These are phyloP conservation scores for Zaprionus obscuricornis DNA, from an alignment of 2,888 invertebrate species.

Conservation along the genomic window DNA sequence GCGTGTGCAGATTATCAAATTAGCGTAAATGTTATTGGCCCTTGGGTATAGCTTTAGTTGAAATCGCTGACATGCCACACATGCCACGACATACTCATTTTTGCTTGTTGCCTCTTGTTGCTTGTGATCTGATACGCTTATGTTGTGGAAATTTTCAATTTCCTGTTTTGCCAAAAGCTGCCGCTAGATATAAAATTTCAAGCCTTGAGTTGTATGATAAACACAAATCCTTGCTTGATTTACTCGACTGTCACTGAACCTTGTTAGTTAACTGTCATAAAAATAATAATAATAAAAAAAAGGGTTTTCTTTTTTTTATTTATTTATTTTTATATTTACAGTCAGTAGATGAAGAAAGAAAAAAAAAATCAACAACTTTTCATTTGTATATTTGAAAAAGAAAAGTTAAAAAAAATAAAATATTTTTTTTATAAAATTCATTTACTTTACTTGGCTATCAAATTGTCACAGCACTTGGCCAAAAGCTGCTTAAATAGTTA, in stretches of 20 bases:
- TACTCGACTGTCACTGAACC: slow-evolving; percentile 62
- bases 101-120: background rate
- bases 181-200: slow-evolving; percentile 18
- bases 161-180: slow-evolving; percentile 64
- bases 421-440: slow-evolving; percentile 48
- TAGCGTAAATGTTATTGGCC: slow-evolving; percentile 76
- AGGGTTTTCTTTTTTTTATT: background rate
- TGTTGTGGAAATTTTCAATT: slow-evolving; percentile 72
- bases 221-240: slow-evolving; percentile 73
- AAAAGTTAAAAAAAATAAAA: background rate
- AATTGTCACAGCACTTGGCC: slow-evolving; percentile 59
- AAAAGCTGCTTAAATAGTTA: slow-evolving; percentile 82
- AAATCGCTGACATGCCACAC: slow-evolving; percentile 57
- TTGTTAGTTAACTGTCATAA: slow-evolving; percentile 66
- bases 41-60: slow-evolving; percentile 33
- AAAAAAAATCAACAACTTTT: slow-evolving; percentile 10
- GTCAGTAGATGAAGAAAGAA: slow-evolving; percentile 26
- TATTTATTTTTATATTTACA: slow-evolving; percentile 11
- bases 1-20: slow-evolving; percentile 80
- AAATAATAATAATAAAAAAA: no score
- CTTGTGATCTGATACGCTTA: background rate
- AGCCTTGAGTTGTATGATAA: slow-evolving; percentile 45
- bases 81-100: slow-evolving; percentile 37
- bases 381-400: slow-evolving; percentile 40
- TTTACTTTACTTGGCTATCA: slow-evolving; percentile 58